Conservation (phyloP, 2,888 invertebrate species). For the Oconnorella tubifera region DNA sequence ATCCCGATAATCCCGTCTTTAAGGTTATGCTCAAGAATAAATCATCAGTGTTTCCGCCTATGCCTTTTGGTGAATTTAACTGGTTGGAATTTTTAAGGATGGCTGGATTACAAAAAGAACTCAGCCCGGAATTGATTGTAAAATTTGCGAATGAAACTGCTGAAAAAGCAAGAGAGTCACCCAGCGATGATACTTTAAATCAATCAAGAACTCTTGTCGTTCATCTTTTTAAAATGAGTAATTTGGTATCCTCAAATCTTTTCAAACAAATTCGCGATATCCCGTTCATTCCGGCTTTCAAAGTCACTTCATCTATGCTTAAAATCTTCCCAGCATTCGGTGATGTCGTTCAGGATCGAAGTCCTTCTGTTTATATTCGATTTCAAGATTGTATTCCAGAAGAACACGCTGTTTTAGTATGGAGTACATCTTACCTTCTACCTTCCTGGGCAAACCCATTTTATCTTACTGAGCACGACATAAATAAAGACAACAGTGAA, state of each 20-base stretch:
- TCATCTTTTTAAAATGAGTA: conserved; percentile 32
- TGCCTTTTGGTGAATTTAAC: conserved; percentile 33
- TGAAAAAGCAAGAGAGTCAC: conserved; percentile 20
- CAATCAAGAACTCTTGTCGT: conserved; percentile 33
- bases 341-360: conserved; percentile 2
- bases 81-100: conserved; percentile 37
- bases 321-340: conserved; percentile 29
- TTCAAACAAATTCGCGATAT: conserved; percentile 30
- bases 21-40: conserved; percentile 30
- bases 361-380: conserved; percentile 28
- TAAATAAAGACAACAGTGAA: conserved; percentile 12
- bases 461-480: conserved; percentile 29
- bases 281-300: conserved; percentile 35
- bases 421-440: conserved; percentile 34
- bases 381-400: conserved; percentile 36
- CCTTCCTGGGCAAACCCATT: conserved; percentile 40
- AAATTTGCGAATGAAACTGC: conserved; percentile 34
- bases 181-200: conserved; percentile 27
- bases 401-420: conserved; percentile 32
- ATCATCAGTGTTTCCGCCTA: conserved; percentile 32
- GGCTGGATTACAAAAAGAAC: conserved; percentile 32
- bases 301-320: conserved; percentile 25
- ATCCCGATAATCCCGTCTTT: conserved; percentile 35
- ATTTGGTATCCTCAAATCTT: conserved; percentile 22
- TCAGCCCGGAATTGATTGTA: conserved; percentile 29